Conservation (phyloP, 2,797 vertebrate genomes). For the Propithecus deckenii region DNA sequence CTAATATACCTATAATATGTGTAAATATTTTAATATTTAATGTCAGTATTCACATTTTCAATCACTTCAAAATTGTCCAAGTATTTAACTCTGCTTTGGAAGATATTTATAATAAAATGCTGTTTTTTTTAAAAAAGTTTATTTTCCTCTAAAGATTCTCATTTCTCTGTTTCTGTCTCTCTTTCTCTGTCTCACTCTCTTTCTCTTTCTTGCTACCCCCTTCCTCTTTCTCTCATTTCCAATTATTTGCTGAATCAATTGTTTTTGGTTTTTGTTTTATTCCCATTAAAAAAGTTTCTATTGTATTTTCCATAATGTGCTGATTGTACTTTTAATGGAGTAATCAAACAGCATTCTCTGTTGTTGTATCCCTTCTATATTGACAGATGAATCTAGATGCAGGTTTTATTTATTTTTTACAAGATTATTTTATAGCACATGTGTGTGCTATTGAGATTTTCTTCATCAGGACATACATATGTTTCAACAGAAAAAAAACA, state of each 20-base stretch:
- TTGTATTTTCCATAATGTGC: not conserved
- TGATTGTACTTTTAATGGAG: not conserved
- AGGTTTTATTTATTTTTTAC: not conserved
- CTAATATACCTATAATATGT: not conserved
- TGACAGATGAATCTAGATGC: not conserved
- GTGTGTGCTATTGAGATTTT: not conserved
- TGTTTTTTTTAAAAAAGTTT: not conserved
- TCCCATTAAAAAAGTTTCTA: not conserved
- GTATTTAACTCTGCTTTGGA: not conserved
- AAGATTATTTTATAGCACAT: not conserved
- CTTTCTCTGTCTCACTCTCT: not conserved
- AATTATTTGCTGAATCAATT: not conserved
- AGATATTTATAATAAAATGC: not conserved
- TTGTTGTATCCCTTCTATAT: fast-evolving
- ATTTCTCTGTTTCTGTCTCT: not conserved
- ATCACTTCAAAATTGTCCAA: not conserved
- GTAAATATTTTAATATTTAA: not conserved
- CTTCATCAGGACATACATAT: not conserved
- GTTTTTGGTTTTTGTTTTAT: not conserved
- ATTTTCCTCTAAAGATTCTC: not conserved
- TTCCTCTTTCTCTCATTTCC: not conserved
- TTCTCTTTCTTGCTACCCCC: not conserved
- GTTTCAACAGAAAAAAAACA: not conserved
- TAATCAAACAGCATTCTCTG: not conserved
- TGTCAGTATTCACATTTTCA: not conserved